These are phyloP conservation scores for Ericerus pela DNA, from an alignment of 1,140 invertebrate genomes.

Conservation along the genomic window DNA sequence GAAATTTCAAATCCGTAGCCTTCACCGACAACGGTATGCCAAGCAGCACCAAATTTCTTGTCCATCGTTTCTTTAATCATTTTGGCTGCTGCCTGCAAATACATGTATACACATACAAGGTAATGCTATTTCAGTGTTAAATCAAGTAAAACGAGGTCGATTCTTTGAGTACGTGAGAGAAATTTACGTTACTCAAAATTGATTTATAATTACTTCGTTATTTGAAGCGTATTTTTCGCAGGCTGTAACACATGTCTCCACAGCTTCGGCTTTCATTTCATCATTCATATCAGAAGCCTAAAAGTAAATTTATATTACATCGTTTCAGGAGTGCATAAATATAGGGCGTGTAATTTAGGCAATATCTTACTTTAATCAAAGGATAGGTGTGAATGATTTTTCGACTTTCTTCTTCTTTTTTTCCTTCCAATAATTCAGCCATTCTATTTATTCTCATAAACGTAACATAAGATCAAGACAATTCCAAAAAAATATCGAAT, in stretches of 20 bases:
- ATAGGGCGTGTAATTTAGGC: conserved; percentile 14
- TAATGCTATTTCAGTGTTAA: neutral
- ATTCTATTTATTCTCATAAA: no score
- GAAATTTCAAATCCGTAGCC: conserved; percentile 85
- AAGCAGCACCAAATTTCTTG: conserved; percentile 82
- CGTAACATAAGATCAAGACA: no score
- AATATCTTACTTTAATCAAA: conserved; percentile 43
- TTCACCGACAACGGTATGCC: conserved; percentile 86
- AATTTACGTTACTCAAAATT: neutral
- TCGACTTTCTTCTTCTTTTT: conserved; percentile 35
- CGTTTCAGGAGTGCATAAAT: conserved; percentile 24
- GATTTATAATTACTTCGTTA: conserved; percentile 49
- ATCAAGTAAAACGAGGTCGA: no score
- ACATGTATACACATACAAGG: neutral
- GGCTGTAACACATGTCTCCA: conserved; percentile 78
- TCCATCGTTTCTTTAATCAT: conserved; percentile 89
- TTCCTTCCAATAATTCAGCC: conserved; percentile 13
- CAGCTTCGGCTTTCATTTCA: conserved; percentile 73
- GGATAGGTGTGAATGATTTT: conserved; percentile 60
- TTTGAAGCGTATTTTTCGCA: conserved; percentile 78
- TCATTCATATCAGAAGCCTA: conserved; percentile 79
- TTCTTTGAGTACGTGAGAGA: neutral
- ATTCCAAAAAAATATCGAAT: no score
- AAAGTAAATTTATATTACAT: conserved; percentile 24
- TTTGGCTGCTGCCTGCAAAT: conserved; percentile 50